phyloP scores from a whole-genome alignment of 2,797 vertebrate species.

The Bothrops alternatus region DNA sequence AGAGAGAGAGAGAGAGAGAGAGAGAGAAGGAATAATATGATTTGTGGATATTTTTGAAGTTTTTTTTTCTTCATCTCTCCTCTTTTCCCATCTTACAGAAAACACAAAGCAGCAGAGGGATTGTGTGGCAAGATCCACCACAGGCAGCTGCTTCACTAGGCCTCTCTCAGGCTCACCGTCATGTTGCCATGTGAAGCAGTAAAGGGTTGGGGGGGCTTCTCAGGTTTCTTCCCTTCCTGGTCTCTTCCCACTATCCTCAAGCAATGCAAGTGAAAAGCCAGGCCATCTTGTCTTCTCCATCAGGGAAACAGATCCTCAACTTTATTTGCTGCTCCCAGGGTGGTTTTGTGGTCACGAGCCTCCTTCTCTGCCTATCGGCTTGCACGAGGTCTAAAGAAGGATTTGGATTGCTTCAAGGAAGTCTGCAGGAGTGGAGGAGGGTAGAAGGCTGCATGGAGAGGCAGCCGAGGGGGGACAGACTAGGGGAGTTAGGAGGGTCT shows the following conservation, averaged over 20 bases:
- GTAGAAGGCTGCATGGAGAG: not conserved
- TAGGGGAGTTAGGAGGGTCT: no score
- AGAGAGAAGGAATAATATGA: not conserved
- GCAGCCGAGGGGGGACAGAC: not conserved
- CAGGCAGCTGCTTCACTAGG: not conserved
- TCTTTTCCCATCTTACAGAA: not conserved
- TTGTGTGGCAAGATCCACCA: not conserved
- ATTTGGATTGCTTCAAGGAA: not conserved
- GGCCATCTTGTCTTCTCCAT: not conserved
- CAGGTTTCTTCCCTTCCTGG: not conserved
- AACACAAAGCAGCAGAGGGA: not conserved
- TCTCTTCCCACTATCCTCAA: not conserved
- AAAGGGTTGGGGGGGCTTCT: not conserved
- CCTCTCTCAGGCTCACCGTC: not conserved
- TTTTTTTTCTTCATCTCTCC: no score
- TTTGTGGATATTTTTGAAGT: not conserved
- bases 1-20: not conserved
- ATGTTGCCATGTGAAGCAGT: not conserved
- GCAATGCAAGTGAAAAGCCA: not conserved
- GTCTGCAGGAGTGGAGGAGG: not conserved
- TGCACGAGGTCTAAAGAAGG: not conserved
- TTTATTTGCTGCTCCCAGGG: not conserved
- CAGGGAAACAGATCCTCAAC: slow-evolving; percentile 3
- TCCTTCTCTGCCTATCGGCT: not conserved
- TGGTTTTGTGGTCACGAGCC: not conserved